phyloP scores from a whole-genome alignment of 2,888 invertebrate species.

The Labia minor region DNA sequence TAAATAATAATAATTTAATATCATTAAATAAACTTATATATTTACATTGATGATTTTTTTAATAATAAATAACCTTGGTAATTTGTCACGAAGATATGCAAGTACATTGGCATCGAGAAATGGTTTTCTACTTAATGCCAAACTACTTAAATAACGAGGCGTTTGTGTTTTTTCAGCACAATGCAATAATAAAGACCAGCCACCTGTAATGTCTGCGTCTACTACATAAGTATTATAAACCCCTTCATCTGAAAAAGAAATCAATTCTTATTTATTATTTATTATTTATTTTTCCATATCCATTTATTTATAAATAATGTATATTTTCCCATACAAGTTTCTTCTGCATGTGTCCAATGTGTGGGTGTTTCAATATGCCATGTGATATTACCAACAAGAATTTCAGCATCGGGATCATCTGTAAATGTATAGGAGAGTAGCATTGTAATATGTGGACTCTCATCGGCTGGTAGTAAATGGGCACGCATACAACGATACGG shows the following conservation, averaged over 20 bases:
- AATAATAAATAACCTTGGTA: conserved; percentile 44
- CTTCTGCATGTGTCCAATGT: conserved; percentile 79
- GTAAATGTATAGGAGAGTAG: conserved; percentile 79
- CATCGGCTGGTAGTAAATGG: conserved; percentile 47
- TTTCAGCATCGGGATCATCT: conserved; percentile 72
- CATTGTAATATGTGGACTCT: conserved; percentile 63
- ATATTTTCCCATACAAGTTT: conserved; percentile 73
- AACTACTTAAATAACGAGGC: conserved; percentile 68
- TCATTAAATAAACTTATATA: no score
- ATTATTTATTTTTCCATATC: no score
- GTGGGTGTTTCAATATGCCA: conserved; percentile 71
- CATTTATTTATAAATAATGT: no score
- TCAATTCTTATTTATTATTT: conserved; percentile 22
- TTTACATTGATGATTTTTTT: no score
- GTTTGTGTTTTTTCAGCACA: conserved; percentile 74
- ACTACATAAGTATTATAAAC: conserved; percentile 78
- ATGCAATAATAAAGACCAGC: conserved; percentile 73
- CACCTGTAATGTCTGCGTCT: conserved; percentile 65
- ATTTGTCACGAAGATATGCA: conserved; percentile 63
- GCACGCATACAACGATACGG: conserved; percentile 79
- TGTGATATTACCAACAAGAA: conserved; percentile 72
- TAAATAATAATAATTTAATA: no score
- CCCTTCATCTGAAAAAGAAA: conserved; percentile 58
- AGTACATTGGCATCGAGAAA: conserved; percentile 50
- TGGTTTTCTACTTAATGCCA: conserved; percentile 59